phyloP scores from a whole-genome alignment of 1,140 invertebrate genomes.

The Parapsyche elsis region DNA sequence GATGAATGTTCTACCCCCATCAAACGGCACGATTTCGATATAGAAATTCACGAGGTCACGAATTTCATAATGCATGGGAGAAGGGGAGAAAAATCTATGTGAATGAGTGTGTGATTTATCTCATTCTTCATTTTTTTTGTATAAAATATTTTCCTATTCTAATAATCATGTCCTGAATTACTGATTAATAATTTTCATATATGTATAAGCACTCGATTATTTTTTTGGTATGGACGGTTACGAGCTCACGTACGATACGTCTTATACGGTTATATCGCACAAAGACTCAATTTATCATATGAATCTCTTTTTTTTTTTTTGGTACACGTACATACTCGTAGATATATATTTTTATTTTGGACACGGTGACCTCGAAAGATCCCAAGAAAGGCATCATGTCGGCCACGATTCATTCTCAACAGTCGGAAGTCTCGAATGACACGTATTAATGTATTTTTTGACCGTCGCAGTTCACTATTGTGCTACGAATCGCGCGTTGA shows the following conservation, averaged over 20 bases:
- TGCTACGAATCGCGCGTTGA: constrained; percentile 14
- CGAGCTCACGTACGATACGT: constrained; percentile 13
- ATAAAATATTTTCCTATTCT: background rate
- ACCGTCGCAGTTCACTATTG: constrained; percentile 30
- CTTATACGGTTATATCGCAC: constrained; percentile 30
- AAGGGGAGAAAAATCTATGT: background rate
- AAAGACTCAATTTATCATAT: constrained; percentile 29
- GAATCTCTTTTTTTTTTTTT: constrained; percentile 7
- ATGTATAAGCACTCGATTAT: background rate
- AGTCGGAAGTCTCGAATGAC: constrained; percentile 29
- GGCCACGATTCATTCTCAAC: constrained; percentile 22
- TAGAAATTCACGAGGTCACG: constrained; percentile 33
- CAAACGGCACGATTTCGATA: constrained; percentile 27
- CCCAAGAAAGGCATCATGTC: constrained; percentile 23
- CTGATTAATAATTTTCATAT: background rate
- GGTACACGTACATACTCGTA: background rate
- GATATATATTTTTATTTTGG: constrained; percentile 27
- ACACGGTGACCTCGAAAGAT: constrained; percentile 10
- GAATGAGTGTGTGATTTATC: background rate
- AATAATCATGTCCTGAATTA: background rate
- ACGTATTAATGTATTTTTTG: constrained; percentile 30
- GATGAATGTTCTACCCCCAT: constrained; percentile 31
- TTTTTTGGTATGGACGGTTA: background rate
- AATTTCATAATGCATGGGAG: constrained; percentile 20
- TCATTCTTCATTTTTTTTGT: background rate